Percentiles rank a stretch among this genome's conserved stretches.
These are phyloP conservation scores for Onychostoma macrolepis DNA, from an alignment of 2,113 vertebrate genomes.

Conservation along the genomic window DNA sequence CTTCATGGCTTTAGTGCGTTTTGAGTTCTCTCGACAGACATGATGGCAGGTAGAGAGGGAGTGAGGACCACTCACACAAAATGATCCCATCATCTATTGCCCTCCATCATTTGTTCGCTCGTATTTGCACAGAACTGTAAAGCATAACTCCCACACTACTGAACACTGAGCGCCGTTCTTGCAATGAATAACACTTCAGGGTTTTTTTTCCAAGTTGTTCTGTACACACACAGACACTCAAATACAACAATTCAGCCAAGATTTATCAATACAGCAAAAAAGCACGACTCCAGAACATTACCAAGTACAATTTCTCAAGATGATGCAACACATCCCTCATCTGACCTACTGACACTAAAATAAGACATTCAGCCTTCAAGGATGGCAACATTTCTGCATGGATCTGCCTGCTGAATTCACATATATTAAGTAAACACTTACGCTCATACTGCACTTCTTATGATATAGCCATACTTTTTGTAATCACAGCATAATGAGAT, in stretches of 20 bases:
- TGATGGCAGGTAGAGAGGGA: conserved; percentile 12
- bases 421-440: neutral
- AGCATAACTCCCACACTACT: conserved; percentile 20
- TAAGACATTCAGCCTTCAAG: conserved; percentile 7
- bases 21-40: conserved; percentile 25
- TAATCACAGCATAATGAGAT: neutral
- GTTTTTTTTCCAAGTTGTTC: neutral
- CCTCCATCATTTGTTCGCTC: conserved; percentile 9
- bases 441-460: neutral
- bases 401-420: neutral
- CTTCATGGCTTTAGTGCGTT: neutral
- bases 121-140: neutral
- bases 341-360: conserved; percentile 9
- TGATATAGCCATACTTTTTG: neutral
- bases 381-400: neutral
- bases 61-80: conserved; percentile 16
- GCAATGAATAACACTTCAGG: conserved; percentile 33
- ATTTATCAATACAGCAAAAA: neutral
- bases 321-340: neutral
- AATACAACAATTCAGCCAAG: neutral
- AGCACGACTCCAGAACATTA: conserved; percentile 4
- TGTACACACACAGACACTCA: conserved; percentile 30
- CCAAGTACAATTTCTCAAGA: neutral
- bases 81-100: conserved; percentile 12
- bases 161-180: neutral